Base-by-base conservation (phyloP, 2,888 invertebrate species). In the Pyrgus malvae region DNA sequence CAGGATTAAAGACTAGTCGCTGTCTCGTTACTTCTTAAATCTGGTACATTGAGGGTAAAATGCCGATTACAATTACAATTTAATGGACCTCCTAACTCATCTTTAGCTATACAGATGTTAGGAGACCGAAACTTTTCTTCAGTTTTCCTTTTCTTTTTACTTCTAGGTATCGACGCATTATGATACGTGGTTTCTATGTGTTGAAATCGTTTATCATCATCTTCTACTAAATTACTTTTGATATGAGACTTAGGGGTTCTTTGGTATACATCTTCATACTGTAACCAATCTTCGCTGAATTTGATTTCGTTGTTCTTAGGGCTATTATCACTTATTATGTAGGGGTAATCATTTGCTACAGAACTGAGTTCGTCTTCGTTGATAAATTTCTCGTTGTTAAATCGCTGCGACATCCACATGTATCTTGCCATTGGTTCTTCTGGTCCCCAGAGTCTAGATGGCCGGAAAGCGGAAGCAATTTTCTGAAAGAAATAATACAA, bases 331-430 rank as follows among this genome's bases (percentile, higher is more conserved):
- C 72, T 81, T 4, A 74, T 70, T 14, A 81, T 74, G 58, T 80
- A 72, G 4, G 81, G 72, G 44, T 83, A 84, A 49, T 74, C 76
- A 37, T 78, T 80, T 3, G 70, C 74, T 57, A 83, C 85, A 8
- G 80, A 76, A 35, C 65, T 74, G 1, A 70, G 66, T 23, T 80
- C 78, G 60, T 73, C 76, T 59, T 78, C 78, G 6, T 77, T 74
- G 67, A 76, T 83, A 1, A 74, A 61, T 5, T 71, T 71, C 63
- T 84, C 86, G 64, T 78, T 79, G 38, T 75, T 62, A 51, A 77
- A 83, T 60, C 85, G 71, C 68, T 85, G 84, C 11, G 88, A 85
- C 89, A 90, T 90, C 90, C 90, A 89, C 5, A 87, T 73, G 65
- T 89, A 90, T 64, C 90, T 69, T 0, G 84, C 78, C 73, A 87